Evolutionary conservation across 2,113 vertebrate genomes (phyloP), one percentile per base, ranked within the genome.

Genomic region (Heterocephalus glaber): DNA sequence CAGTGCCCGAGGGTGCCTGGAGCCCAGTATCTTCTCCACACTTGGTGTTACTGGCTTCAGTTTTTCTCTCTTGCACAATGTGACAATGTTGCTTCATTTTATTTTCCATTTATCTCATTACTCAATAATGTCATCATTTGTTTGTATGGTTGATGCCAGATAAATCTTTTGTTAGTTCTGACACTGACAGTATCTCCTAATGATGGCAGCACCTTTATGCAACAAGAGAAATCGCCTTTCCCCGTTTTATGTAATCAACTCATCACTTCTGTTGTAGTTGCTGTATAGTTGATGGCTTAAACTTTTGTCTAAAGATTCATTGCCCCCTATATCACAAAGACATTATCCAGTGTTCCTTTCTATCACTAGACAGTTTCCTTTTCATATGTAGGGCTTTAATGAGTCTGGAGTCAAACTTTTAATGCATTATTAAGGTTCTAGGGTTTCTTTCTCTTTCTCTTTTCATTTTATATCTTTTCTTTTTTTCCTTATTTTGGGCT

Each of bases 41-140:
- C 13, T n/a, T 11, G 0, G 5, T n/a, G 0, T 13, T 1, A 7
- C n/a, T 24, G 26, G 8, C 35, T 3, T 16, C 0, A 5, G 1
- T 1, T 6, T 52, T 16, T 13, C 3, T 30, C 33, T 8, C 26
- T 5, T 5, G 5, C 5, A 3, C 20, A 8, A 22, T 3, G 33
- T 1, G 0, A 26, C n/a, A 16, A 28, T 1, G 2, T 0, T 0
- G 20, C 9, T 35, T 28, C 33, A 7, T 14, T 24, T 44, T 4
- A 12, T 52, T 28, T 41, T 56, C 61, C 12, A 1, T 16, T 49
- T 13, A 44, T 26, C 35, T 10, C 9, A 2, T 13, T 28, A 22
- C 52, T 41, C 7, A 54, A 2, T 17, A 13, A 5, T 5, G n/a
- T 33, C 5, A 38, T 52, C 60, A 12, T 7, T 17, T 66, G 49